Base-by-base conservation (phyloP, 2,113 vertebrate species). In the Peucedramus taeniatus region DNA sequence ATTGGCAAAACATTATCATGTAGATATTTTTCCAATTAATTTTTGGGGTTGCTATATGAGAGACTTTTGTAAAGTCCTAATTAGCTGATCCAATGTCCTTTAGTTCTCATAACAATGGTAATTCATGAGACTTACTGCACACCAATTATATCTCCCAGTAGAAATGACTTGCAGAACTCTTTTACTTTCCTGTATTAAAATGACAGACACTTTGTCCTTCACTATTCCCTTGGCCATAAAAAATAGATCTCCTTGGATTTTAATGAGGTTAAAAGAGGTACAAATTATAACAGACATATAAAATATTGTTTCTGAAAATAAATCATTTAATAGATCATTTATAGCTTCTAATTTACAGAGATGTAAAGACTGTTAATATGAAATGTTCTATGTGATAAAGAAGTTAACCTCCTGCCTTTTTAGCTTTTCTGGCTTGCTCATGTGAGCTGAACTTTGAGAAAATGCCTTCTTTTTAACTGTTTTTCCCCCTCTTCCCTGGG, bases 401-500 rank as follows among this genome's bases (percentile, higher is more conserved):
- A 28, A 75, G 42, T 61, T 49, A 85, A n/a, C 13, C 23, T 79
- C 84, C 50, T 37, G 31, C 23, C 57, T 89, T 82, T 57, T 11
- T 15, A 71, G 19, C 11, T 78, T 31, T 79, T 71, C 33, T 59
- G 47, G 9, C 31, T 35, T 80, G 40, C 7, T 54, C 11, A 71
- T 17, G 15, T 13, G 14, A 56, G 9, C 24, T 51, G 18, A 60
- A 54, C 15, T 44, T 39, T 2, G 15, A 13, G 11, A 16, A 50
- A 31, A 45, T 24, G 1, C 42, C 26, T 70, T 69, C 3, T 70
- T 49, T 59, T 35, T 18, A 19, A 10, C 11, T 3, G 19, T 21
- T 14, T 11, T 13, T 3, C 6, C 3, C 6, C 10, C 2, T 8
- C 2, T 26, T 7, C 8, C 13, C 31, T 5, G 1, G 30, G 6